These are phyloP conservation scores for Malurus cyaneus DNA, from an alignment of 2,113 vertebrate genomes.

Conservation along the genomic window DNA sequence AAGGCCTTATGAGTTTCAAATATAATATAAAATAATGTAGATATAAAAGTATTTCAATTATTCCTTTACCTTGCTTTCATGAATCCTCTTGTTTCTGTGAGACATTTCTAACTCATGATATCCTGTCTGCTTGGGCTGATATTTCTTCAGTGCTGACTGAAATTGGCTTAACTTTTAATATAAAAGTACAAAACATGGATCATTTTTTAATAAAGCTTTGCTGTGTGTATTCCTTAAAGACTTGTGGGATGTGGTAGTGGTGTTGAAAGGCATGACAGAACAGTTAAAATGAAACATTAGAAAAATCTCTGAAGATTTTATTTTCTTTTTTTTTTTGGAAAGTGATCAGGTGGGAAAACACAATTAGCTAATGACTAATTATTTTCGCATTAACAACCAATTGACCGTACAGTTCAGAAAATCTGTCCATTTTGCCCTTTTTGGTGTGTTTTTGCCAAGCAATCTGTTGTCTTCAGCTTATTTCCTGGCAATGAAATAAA, in stretches of 20 bases:
- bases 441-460: not conserved
- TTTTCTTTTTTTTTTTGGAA: not conserved
- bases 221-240: not conserved
- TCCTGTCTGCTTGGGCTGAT: not conserved
- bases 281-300: not conserved
- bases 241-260: not conserved
- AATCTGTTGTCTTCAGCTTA: not conserved
- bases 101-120: not conserved
- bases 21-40: not conserved
- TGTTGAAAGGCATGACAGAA: not conserved
- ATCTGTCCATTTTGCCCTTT: not conserved
- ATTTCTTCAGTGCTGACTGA: constrained; percentile 1
- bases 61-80: not conserved
- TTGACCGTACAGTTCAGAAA: not conserved
- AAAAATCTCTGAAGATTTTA: not conserved
- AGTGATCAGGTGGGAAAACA: not conserved
- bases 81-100: not conserved
- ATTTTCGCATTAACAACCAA: not conserved
- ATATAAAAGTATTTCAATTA: not conserved
- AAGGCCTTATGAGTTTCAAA: not conserved
- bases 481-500: constrained; percentile 10
- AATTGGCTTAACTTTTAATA: constrained; percentile 2
- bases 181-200: constrained; percentile 4
- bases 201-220: constrained; percentile 26
- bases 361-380: not conserved